These are phyloP conservation scores for Ceraclea dissimilis DNA, from an alignment of 2,888 invertebrate species.

Conservation along the genomic window DNA sequence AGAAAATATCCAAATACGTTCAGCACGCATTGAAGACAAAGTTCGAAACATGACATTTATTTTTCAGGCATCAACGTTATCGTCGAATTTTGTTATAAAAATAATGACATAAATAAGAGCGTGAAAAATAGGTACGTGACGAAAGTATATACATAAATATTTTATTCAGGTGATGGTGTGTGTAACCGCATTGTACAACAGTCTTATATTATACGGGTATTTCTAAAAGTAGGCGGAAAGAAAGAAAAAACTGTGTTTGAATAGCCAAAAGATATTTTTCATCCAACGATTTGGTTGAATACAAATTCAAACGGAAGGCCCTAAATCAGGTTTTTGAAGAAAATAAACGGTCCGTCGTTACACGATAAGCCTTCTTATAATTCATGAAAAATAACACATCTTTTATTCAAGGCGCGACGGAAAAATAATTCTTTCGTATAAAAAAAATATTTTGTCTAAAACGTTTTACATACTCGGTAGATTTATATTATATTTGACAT, in stretches of 20 bases:
- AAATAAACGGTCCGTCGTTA: conserved; percentile 3
- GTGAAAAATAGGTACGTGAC: too few relatives aligned
- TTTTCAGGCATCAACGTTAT: too few relatives aligned
- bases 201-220: too few relatives aligned
- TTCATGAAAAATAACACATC: conserved; percentile 3
- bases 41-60: too few relatives aligned
- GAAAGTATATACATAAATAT: too few relatives aligned
- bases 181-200: too few relatives aligned
- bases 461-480: neutral
- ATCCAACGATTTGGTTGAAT: conserved; percentile 2
- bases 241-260: neutral
- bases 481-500: too few relatives aligned
- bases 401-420: conserved; percentile 1
- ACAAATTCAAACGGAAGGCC: conserved; percentile 1
- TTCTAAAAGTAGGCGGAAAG: neutral
- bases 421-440: conserved; percentile 1
- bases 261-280: conserved; percentile 3
- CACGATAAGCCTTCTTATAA: conserved; percentile 7
- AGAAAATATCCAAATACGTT: too few relatives aligned
- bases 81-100: too few relatives aligned
- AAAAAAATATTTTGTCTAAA: conserved; percentile 2
- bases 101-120: too few relatives aligned
- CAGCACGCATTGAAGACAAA: too few relatives aligned
- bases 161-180: too few relatives aligned
- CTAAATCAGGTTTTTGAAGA: conserved; percentile 9